These are phyloP conservation scores for Perca fluviatilis DNA, from an alignment of 2,113 vertebrate genomes.

Conservation along the genomic window DNA sequence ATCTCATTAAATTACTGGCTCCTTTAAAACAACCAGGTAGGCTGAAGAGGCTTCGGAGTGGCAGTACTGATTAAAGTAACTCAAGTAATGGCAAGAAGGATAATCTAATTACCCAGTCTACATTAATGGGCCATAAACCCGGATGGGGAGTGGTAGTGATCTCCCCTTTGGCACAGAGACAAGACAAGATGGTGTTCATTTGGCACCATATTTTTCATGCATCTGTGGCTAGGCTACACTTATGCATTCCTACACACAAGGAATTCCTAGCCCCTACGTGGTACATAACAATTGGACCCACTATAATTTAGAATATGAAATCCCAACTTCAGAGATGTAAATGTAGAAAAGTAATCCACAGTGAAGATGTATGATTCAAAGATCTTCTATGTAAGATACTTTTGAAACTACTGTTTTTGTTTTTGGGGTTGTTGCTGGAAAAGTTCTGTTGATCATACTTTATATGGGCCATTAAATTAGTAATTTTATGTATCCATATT, in stretches of 20 bases:
- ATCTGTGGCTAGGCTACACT: not conserved
- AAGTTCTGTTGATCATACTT: too few species aligned
- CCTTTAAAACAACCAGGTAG: slow-evolving; percentile 34
- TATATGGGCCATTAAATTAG: too few species aligned
- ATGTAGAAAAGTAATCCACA: not conserved
- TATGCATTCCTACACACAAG: slow-evolving; percentile 16
- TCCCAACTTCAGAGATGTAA: not conserved
- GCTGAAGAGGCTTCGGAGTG: slow-evolving; percentile 24
- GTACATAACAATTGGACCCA: not conserved
- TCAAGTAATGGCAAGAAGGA: slow-evolving; percentile 53
- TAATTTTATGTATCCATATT: too few species aligned
- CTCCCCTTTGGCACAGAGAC: slow-evolving; percentile 29
- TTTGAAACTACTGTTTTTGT: not conserved
- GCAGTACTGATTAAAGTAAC: slow-evolving; percentile 56
- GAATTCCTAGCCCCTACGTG: not conserved
- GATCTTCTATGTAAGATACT: not conserved
- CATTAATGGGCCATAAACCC: slow-evolving; percentile 57
- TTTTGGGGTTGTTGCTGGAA: not conserved
- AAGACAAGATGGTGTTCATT: slow-evolving; percentile 39
- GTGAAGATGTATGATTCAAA: not conserved
- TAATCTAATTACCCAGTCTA: slow-evolving; percentile 59
- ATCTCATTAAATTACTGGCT: slow-evolving; percentile 46
- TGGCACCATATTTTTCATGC: slow-evolving; percentile 22
- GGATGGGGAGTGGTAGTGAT: slow-evolving; percentile 3
- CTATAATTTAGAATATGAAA: slow-evolving; percentile 10